These are phyloP conservation scores for Agrilus cyanescens DNA, from an alignment of 2,888 invertebrate species.

Conservation along the genomic window DNA sequence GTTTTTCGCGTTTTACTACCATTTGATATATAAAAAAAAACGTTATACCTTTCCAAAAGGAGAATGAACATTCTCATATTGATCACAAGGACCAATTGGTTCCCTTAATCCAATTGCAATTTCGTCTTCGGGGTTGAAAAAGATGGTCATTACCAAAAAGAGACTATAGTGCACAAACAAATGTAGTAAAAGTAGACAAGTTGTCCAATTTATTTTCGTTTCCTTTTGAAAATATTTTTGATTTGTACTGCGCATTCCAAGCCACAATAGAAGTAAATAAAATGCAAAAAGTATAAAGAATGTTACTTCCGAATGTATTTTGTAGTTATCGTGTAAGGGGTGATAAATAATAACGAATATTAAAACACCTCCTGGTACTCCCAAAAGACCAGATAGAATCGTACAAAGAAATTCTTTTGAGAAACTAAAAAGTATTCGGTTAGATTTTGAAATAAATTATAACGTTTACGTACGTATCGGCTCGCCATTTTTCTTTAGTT, in stretches of 20 bases:
- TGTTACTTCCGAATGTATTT: conserved; percentile 61
- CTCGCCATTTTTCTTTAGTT: conserved; percentile 44
- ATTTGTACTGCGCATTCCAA: conserved; percentile 40
- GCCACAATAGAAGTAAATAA: conserved; percentile 47
- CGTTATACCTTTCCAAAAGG: conserved; percentile 51
- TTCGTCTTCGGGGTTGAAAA: conserved; percentile 54
- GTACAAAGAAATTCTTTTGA: conserved; percentile 42
- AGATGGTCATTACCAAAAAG: conserved; percentile 50
- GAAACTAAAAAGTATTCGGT: conserved; percentile 31
- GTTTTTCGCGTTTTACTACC: background rate
- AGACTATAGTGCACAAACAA: conserved; percentile 50
- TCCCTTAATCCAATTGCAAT: conserved; percentile 61
- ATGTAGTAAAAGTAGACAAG: conserved; percentile 35
- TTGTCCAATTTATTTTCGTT: conserved; percentile 22
- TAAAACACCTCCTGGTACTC: conserved; percentile 61
- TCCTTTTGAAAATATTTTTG: conserved; percentile 19
- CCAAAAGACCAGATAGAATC: conserved; percentile 47
- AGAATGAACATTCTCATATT: conserved; percentile 46
- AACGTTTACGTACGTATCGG: conserved; percentile 37
- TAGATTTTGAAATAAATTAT: background rate
- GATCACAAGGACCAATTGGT: conserved; percentile 60
- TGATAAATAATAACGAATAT: conserved; percentile 66
- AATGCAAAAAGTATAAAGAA: conserved; percentile 51
- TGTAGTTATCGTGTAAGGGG: conserved; percentile 56
- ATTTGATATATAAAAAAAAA: background rate